Base-by-base conservation (phyloP, 2,113 vertebrate genomes). In the Gymnarchus niloticus region DNA sequence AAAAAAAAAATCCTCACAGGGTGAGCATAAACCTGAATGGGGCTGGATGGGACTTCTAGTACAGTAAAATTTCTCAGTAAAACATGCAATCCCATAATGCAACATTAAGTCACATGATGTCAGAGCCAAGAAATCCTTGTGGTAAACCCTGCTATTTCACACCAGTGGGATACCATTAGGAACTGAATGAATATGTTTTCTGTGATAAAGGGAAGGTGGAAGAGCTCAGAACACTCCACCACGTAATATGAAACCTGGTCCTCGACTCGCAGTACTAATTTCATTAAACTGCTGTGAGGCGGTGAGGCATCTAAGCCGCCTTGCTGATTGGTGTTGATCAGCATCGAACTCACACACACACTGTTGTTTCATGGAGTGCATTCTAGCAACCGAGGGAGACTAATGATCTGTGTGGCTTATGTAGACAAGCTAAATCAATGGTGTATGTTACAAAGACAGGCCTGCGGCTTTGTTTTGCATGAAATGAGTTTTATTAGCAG, bases 341-440 rank as follows among this genome's bases (percentile, higher is more conserved):
- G 65, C 65, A 41, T 6, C 65, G 1, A 6, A 37, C 65, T 41
- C 65, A 73, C 65, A 73, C 17, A 37, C 65, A 73, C 65, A 73
- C 33, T 69, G 37, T 33, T 19, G 61, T 69, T 17, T 69, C 61
- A 37, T 37, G 61, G 28, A 69, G 25, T 73, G 0, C 19, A 73
- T 73, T 73, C 33, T 17, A 41, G 28, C 14, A 73, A 23, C 51
- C 54, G 59, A 85, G 12, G n/a, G 33, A 54, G 37, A 76, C 25
- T 28, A 85, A 76, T 76, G 48, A 25, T 85, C 25, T 52, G 84
- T 85, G 65, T 21, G 49, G n/a, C 33, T 73, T 73, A 78, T 78
- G 76, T 78, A 48, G 76, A 78, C 44, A 78, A 23, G 65, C 17
- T 73, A 73, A 73, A 73, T 25, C 80, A 82, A 48, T 37, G 51